A percentile compares a stretch with the other conserved stretches of the same genome.
phyloP scores from a whole-genome alignment of 2,888 invertebrate species.

The Dioctria rufipes region DNA sequence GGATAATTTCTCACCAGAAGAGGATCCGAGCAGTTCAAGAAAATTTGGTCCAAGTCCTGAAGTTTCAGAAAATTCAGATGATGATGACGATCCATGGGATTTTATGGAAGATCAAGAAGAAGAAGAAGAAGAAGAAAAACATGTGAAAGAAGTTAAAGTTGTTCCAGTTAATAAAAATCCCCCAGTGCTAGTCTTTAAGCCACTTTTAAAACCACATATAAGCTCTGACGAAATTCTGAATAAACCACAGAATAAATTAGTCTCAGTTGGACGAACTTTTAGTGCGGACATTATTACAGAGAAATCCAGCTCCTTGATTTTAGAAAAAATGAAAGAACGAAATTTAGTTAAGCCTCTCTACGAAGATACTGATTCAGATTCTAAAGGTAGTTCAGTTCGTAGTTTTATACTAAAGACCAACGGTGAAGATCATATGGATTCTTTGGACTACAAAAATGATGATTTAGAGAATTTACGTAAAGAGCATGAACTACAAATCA shows the following conservation, averaged over 20 bases:
- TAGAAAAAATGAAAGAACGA: constrained; percentile 66
- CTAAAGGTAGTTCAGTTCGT: constrained; percentile 68
- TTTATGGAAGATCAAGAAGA: constrained; percentile 66
- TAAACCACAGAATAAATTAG: constrained; percentile 47
- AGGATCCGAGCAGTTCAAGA: constrained; percentile 64
- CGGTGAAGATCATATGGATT: constrained; percentile 71
- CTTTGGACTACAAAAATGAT: constrained; percentile 71
- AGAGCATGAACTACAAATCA: constrained; percentile 65
- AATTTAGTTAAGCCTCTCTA: constrained; percentile 66
- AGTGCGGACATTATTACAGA: constrained; percentile 61
- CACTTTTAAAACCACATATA: constrained; percentile 46
- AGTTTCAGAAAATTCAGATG: constrained; percentile 65
- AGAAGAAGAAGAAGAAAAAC: constrained; percentile 65
- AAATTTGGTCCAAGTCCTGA: constrained; percentile 66
- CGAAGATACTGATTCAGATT: constrained; percentile 70
- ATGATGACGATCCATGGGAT: constrained; percentile 65
- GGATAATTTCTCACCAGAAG: constrained; percentile 64
- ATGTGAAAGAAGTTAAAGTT: constrained; percentile 69
- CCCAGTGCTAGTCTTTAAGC: constrained; percentile 24
- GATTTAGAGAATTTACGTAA: constrained; percentile 72
- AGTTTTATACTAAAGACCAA: constrained; percentile 68
- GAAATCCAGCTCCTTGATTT: constrained; percentile 60
- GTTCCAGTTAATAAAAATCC: constrained; percentile 67
- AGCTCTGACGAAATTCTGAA: constrained; percentile 52
- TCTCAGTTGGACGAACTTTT: constrained; percentile 54